phyloP scores from a whole-genome alignment of 2,888 invertebrate genomes.

The Dendrolimus houi region DNA sequence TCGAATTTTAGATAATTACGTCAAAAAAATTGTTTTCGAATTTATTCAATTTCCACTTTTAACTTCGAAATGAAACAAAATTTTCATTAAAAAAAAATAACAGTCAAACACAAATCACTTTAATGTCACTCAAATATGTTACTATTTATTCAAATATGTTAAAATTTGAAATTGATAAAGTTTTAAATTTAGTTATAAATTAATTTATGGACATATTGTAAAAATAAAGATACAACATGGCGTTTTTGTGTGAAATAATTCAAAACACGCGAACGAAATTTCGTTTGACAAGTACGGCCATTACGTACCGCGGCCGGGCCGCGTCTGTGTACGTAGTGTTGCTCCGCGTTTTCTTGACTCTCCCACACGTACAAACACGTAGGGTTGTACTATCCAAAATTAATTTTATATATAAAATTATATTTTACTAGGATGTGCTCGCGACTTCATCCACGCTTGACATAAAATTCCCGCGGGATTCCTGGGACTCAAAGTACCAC shows the following conservation, averaged over 20 bases:
- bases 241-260: constrained; percentile 59
- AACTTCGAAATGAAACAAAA: too few relatives aligned
- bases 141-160: too few relatives aligned
- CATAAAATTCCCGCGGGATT: too few relatives aligned
- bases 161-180: constrained; percentile 9
- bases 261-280: constrained; percentile 47
- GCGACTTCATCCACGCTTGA: too few relatives aligned
- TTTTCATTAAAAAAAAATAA: too few relatives aligned
- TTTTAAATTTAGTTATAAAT: constrained; percentile 27
- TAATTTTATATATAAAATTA: background rate
- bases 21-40: too few relatives aligned
- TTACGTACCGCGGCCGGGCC: constrained; percentile 44
- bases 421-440: too few relatives aligned
- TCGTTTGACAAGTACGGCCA: constrained; percentile 43
- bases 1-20: constrained; percentile 5
- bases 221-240: constrained; percentile 44
- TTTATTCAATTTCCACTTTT: too few relatives aligned
- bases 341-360: constrained; percentile 51
- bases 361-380: constrained; percentile 49
- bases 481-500: too few relatives aligned
- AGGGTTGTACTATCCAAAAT: constrained; percentile 39
- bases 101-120: too few relatives aligned
- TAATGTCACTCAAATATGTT: too few relatives aligned
- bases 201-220: background rate
- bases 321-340: constrained; percentile 49